Conservation (phyloP, 2,797 vertebrate species). For the Hemibagrus guttatus region DNA sequence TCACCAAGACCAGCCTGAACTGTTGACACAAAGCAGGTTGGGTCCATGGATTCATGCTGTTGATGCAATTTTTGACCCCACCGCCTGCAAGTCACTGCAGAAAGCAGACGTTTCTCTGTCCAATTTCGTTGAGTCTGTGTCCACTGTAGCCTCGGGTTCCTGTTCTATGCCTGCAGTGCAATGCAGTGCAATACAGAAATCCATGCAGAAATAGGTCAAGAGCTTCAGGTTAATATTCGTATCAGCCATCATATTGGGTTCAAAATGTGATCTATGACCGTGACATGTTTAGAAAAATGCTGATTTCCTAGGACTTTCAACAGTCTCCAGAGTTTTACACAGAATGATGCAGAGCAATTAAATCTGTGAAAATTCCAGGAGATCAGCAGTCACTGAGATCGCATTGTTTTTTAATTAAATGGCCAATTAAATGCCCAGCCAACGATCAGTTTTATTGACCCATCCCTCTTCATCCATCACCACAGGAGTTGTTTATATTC, state of each 20-base stretch:
- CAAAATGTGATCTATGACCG: background rate
- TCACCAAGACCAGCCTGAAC: background rate
- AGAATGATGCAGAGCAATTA: background rate
- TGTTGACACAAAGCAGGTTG: background rate
- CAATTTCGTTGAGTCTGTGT: background rate
- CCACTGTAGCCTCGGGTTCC: background rate
- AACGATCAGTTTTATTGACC: slow-evolving; percentile 17
- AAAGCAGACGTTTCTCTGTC: background rate
- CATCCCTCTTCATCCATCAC: slow-evolving; percentile 1
- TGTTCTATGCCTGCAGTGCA: background rate
- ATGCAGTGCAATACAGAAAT: background rate
- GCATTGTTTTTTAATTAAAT: background rate
- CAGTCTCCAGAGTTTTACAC: background rate
- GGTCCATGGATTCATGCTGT: background rate
- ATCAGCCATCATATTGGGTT: background rate
- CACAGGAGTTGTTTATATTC: slow-evolving; percentile 1
- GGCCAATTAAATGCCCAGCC: background rate
- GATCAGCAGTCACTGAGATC: background rate
- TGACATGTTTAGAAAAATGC: background rate
- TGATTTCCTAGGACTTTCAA: background rate
- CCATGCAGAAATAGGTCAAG: background rate
- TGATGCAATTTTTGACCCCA: background rate
- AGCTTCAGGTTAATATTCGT: background rate
- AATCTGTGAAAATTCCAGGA: background rate
- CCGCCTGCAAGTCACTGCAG: background rate